A percentile compares a stretch with the other conserved stretches of the same genome.
Evolutionary conservation across 2,888 invertebrate genomes (phyloP).

Genomic region (Monochamus alternatus): DNA sequence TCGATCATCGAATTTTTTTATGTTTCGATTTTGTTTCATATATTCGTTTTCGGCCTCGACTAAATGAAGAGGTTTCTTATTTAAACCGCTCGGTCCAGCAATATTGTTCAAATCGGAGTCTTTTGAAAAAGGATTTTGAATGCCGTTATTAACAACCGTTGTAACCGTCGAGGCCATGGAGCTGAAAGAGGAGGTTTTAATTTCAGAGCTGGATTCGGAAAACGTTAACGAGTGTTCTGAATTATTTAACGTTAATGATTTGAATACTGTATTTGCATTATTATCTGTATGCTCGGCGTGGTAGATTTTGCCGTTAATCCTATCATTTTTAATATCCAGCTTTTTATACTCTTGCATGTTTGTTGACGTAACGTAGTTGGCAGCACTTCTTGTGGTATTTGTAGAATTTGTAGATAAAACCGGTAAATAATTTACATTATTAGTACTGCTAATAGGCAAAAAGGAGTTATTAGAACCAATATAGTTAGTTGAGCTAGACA

Average conservation of each 20-base stretch:
- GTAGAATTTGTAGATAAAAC: slow-evolving; percentile 37
- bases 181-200: slow-evolving; percentile 51
- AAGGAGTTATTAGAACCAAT: slow-evolving; percentile 18
- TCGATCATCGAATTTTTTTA: slow-evolving; percentile 56
- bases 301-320: slow-evolving; percentile 64
- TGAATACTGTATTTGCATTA: slow-evolving; percentile 68
- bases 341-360: slow-evolving; percentile 58
- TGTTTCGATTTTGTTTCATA: slow-evolving; percentile 43
- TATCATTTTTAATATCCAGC: slow-evolving; percentile 56
- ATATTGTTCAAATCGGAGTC: slow-evolving; percentile 44
- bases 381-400: slow-evolving; percentile 34
- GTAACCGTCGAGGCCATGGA: slow-evolving; percentile 44
- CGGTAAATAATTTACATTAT: slow-evolving; percentile 24
- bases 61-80: slow-evolving; percentile 29
- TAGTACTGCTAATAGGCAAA: slow-evolving; percentile 17
- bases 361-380: slow-evolving; percentile 43
- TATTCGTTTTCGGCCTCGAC: slow-evolving; percentile 44
- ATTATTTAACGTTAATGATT: slow-evolving; percentile 53
- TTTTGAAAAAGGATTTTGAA: slow-evolving; percentile 51
- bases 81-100: slow-evolving; percentile 54
- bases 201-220: slow-evolving; percentile 45
- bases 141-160: slow-evolving; percentile 52
- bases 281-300: slow-evolving; percentile 69
- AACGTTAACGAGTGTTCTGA: slow-evolving; percentile 52
- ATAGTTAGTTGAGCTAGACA: slow-evolving; percentile 27